phyloP scores from a whole-genome alignment of 2,888 invertebrate genomes.

The Tineola bisselliella region DNA sequence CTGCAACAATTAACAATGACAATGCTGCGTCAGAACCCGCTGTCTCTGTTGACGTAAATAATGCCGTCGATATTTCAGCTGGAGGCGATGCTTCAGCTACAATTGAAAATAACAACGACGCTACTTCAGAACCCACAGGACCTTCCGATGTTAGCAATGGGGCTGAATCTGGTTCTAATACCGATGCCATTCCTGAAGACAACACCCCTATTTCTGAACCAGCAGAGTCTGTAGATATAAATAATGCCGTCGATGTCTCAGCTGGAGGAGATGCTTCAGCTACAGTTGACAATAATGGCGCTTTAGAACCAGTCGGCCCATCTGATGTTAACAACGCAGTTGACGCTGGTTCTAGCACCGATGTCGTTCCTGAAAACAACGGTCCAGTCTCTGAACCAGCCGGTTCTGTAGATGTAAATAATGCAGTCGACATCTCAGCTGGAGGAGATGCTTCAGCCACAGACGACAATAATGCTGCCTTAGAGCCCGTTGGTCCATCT shows the following conservation, averaged over 20 bases:
- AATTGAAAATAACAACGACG: neutral
- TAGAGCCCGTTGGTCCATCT: slow-evolving; percentile 18
- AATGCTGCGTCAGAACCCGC: neutral
- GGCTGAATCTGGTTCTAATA: neutral
- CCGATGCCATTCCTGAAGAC: slow-evolving; percentile 10
- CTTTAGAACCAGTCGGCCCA: neutral
- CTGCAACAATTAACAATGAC: neutral
- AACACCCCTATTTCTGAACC: slow-evolving; percentile 21
- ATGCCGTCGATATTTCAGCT: neutral
- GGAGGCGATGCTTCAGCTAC: slow-evolving; percentile 1
- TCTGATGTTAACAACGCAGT: neutral
- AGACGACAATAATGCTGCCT: slow-evolving; percentile 21
- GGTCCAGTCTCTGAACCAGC: neutral
- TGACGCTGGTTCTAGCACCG: slow-evolving; percentile 6
- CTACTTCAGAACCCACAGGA: slow-evolving; percentile 5
- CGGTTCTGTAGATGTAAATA: slow-evolving; percentile 17
- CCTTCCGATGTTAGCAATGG: neutral
- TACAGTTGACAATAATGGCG: neutral
- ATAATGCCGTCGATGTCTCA: slow-evolving; percentile 25
- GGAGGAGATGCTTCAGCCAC: neutral
- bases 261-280: slow-evolving; percentile 21
- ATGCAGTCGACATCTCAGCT: neutral
- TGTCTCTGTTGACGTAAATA: slow-evolving; percentile 17
- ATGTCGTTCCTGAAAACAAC: neutral
- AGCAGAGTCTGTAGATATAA: slow-evolving; percentile 34